phyloP scores from a whole-genome alignment of 2,888 invertebrate genomes.

The Amphipoea oculea region DNA sequence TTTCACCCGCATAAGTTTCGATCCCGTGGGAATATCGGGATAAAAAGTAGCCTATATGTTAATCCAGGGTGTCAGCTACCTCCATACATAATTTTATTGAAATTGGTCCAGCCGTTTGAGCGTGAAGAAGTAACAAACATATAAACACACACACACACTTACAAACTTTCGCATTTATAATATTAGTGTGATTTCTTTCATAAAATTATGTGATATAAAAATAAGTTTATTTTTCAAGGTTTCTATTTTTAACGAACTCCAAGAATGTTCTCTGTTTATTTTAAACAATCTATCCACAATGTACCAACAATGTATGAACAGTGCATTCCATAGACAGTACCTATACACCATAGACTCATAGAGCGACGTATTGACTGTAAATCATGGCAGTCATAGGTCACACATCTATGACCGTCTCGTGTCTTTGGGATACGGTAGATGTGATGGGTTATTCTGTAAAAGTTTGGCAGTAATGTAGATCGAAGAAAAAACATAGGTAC shows the following conservation, averaged over 20 bases:
- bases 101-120: no score
- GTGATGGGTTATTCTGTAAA: constrained; percentile 65
- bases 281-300: constrained; percentile 8
- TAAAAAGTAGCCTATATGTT: no score
- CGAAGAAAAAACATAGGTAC: background rate
- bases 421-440: constrained; percentile 66
- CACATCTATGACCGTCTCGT: constrained; percentile 67
- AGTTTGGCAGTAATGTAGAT: background rate
- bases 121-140: no score
- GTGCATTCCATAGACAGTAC: constrained; percentile 69
- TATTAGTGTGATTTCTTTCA: background rate
- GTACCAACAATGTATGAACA: constrained; percentile 37
- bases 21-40: no score
- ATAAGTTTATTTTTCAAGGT: background rate
- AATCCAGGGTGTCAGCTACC: no score
- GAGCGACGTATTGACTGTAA: constrained; percentile 79
- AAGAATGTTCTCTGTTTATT: constrained; percentile 29
- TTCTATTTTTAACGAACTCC: background rate
- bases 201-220: no score
- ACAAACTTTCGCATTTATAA: no score
- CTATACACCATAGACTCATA: constrained; percentile 44
- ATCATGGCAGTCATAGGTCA: constrained; percentile 84
- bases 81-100: no score
- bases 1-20: no score
- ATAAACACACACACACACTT: no score